These are phyloP conservation scores for Triplophysa tibetana DNA, from an alignment of 2,113 vertebrate species.

Conservation along the genomic window DNA sequence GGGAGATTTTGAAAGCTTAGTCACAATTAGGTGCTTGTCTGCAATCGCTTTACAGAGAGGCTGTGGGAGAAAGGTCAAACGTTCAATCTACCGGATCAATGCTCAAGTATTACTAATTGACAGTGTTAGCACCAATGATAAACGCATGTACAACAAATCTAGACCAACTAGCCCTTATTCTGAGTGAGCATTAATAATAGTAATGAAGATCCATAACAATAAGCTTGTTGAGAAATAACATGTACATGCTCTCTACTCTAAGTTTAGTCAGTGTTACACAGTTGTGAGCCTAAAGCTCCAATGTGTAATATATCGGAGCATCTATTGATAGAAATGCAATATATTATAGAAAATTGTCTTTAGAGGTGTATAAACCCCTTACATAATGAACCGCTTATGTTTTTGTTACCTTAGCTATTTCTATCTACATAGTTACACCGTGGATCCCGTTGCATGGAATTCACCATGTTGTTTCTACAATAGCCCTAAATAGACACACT, in stretches of 20 bases:
- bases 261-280: too few relatives aligned
- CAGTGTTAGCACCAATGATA: constrained; percentile 26
- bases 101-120: constrained; percentile 35
- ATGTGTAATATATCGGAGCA: too few relatives aligned
- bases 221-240: neutral
- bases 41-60: neutral
- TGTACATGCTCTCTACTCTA: neutral
- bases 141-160: constrained; percentile 18
- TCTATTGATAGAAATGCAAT: too few relatives aligned
- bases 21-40: neutral
- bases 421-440: too few relatives aligned
- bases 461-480: too few relatives aligned
- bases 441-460: too few relatives aligned
- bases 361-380: too few relatives aligned
- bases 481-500: too few relatives aligned
- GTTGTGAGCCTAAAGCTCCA: too few relatives aligned
- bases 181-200: constrained; percentile 28
- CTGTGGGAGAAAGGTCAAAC: neutral
- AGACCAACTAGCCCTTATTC: constrained; percentile 5
- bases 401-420: too few relatives aligned
- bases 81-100: constrained; percentile 3
- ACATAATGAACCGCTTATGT: too few relatives aligned
- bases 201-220: constrained; percentile 34
- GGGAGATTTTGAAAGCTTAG: constrained; percentile 11
- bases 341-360: too few relatives aligned